Evolutionary conservation across 1,140 invertebrate genomes (phyloP), one percentile per base, ranked within the genome.

Genomic region (Aphelenchoides avenae): DNA sequence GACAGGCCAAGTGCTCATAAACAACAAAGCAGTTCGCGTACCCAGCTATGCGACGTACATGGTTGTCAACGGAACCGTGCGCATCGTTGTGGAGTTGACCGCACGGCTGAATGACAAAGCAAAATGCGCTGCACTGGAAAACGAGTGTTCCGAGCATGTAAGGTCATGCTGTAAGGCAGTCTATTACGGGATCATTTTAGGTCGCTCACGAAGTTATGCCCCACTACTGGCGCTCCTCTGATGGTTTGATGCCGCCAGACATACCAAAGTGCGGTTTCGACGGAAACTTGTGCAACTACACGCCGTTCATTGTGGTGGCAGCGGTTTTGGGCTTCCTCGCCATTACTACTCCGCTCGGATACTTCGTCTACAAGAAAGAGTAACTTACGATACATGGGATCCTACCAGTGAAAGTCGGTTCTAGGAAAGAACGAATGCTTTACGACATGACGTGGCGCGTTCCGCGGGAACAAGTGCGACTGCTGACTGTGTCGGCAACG

Each of bases 361-460:
- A 68, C 37, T 68, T 70, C 27, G 56, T 70, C 24, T 70, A 72
- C 48, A 9, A 63, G 15, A 72, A 62, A 59, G 65, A 70, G 58
- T 68, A 53, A 57, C 15, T 20, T 26, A 40, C 11, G 22, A 43
- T n/a, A 11, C 27, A n/a, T 5, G 20, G 18, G 33, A 48, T 11
- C 9, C 13, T 3, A n/a, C n/a, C n/a, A n/a, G n/a, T n/a, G n/a
- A n/a, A n/a, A n/a, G n/a, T n/a, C n/a, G n/a, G 18, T 37, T 70
- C 39, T 26, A 69, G 66, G 41, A 71, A 71, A 53, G 68, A 71
- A 20, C 9, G 69, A 22, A 27, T 59, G 29, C 43, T 71, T 18
- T 69, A 71, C 41, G 64, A 69, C 33, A 71, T 71, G 68, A 71
- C 65, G 24, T 71, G 68, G 68, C 40, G 68, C 22, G 60, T 71